These are phyloP conservation scores for Spodoptera litura DNA, from an alignment of 1,140 invertebrate species.

Conservation along the genomic window DNA sequence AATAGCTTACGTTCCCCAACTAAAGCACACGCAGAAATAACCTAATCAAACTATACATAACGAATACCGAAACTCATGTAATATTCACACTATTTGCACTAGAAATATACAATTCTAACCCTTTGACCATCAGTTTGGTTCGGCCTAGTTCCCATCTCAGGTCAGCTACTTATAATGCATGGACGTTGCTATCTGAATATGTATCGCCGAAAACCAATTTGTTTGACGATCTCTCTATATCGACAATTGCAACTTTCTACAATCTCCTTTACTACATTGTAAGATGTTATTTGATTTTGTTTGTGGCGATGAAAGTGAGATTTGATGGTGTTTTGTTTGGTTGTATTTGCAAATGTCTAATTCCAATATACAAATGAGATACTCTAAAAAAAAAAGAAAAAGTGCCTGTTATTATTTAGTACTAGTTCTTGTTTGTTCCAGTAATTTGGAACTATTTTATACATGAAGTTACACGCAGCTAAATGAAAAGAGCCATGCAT, in stretches of 20 bases:
- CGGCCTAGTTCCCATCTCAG: conserved; percentile 53
- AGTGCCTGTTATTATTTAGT: too few relatives aligned
- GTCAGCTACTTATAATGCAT: conserved; percentile 63
- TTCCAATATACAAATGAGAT: too few relatives aligned
- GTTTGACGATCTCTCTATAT: conserved; percentile 35
- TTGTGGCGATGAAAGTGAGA: background rate
- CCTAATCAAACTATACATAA: background rate
- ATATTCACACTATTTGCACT: conserved; percentile 4
- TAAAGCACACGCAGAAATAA: background rate
- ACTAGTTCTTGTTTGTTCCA: too few relatives aligned
- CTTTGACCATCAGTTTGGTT: conserved; percentile 42
- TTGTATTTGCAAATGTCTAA: background rate
- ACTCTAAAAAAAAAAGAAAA: too few relatives aligned
- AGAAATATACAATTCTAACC: conserved; percentile 19
- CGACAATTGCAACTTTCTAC: conserved; percentile 19
- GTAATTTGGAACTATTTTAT: too few relatives aligned
- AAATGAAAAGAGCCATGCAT: too few relatives aligned
- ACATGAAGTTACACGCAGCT: too few relatives aligned
- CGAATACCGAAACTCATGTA: background rate
- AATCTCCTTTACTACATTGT: conserved; percentile 1
- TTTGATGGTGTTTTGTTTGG: background rate
- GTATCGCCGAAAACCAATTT: conserved; percentile 53
- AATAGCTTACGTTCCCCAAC: background rate
- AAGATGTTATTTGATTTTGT: conserved; percentile 23
- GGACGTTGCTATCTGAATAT: conserved; percentile 50